phyloP scores from a whole-genome alignment of 2,888 invertebrate species.

The Epiblema foenella region DNA sequence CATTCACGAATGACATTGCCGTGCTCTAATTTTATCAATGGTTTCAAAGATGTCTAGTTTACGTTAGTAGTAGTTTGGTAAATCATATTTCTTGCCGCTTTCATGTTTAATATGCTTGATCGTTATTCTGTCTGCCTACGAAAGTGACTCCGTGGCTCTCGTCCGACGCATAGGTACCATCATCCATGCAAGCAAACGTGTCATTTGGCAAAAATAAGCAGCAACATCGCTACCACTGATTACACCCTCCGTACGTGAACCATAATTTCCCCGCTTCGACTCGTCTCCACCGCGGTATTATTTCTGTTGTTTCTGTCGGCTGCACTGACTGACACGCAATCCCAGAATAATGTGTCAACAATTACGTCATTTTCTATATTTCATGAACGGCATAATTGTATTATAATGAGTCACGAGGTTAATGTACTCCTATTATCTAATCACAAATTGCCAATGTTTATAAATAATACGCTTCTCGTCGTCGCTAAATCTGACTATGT shows the following conservation, averaged over 20 bases:
- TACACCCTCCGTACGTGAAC: constrained; percentile 55
- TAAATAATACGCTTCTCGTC: constrained; percentile 44
- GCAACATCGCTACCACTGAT: constrained; percentile 56
- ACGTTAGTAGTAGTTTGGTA: constrained; percentile 5
- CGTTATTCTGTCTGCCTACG: background rate
- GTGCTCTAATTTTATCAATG: constrained; percentile 39
- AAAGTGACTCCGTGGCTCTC: constrained; percentile 9
- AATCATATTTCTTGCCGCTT: background rate
- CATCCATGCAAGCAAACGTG: constrained; percentile 55
- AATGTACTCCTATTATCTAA: constrained; percentile 43
- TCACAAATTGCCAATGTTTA: constrained; percentile 38
- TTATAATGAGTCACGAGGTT: constrained; percentile 32
- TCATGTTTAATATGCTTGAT: background rate
- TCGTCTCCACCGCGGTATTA: constrained; percentile 46
- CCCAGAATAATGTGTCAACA: constrained; percentile 29
- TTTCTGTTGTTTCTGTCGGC: constrained; percentile 50
- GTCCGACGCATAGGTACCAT: constrained; percentile 13
- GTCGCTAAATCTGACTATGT: constrained; percentile 50
- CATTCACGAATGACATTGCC: constrained; percentile 43
- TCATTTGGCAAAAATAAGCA: constrained; percentile 64
- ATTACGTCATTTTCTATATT: constrained; percentile 39
- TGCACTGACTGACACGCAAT: constrained; percentile 24
- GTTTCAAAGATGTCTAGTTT: constrained; percentile 21
- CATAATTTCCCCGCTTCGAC: constrained; percentile 57
- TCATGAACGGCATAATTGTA: constrained; percentile 25